Percentiles rank a stretch among this genome's conserved stretches.
Evolutionary conservation across 2,888 invertebrate species (phyloP).

Genomic region (Microctonus aethiopoides): DNA sequence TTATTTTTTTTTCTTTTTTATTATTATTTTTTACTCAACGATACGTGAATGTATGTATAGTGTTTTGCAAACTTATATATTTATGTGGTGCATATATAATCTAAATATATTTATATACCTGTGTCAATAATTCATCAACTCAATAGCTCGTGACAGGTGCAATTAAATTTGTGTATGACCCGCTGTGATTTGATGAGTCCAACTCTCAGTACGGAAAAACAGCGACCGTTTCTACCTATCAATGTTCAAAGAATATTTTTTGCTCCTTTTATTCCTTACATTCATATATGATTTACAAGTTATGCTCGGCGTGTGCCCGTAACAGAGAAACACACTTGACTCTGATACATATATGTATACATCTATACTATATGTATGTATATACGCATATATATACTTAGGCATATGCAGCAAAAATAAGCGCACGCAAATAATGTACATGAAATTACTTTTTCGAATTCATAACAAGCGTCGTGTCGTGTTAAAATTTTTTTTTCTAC

Average conservation of each 20-base stretch:
- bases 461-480: constrained; percentile 12
- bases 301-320: background rate
- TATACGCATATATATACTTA: too few species aligned
- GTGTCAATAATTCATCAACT: background rate
- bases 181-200: background rate
- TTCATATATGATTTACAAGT: constrained; percentile 29
- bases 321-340: background rate
- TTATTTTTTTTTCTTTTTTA: too few species aligned
- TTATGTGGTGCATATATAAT: background rate
- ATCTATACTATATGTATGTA: too few species aligned
- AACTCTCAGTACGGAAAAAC: constrained; percentile 4
- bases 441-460: constrained; percentile 9
- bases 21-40: background rate
- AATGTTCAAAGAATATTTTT: too few species aligned
- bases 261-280: constrained; percentile 6
- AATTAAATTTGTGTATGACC: constrained; percentile 26
- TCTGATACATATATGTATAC: background rate
- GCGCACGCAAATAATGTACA: constrained; percentile 19
- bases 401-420: constrained; percentile 8
- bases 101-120: background rate
- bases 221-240: background rate
- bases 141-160: constrained; percentile 25
- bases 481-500: constrained; percentile 4
- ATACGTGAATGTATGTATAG: background rate
- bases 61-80: background rate